Evolutionary conservation across 2,797 vertebrate species (phyloP).

Genomic region (Tiaroga cobitis): DNA sequence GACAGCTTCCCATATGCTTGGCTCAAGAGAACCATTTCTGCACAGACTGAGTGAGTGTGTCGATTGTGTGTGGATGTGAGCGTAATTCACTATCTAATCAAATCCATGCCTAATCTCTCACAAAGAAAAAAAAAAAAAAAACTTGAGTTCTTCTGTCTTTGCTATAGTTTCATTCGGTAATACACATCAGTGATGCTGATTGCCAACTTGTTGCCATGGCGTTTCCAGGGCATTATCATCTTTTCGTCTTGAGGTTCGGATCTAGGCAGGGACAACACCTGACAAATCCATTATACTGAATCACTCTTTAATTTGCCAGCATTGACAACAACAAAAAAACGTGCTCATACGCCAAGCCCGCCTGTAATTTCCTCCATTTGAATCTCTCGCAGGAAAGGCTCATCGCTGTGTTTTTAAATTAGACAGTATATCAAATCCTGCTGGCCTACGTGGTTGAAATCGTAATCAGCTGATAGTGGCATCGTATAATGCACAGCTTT

Average conservation of each 20-base stretch:
- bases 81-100: conserved; percentile 30
- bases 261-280: conserved; percentile 37
- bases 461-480: conserved; percentile 24
- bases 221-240: conserved; percentile 28
- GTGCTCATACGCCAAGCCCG: neutral
- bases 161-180: conserved; percentile 23
- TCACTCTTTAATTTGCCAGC: conserved; percentile 36
- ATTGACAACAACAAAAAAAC: conserved; percentile 11
- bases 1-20: conserved; percentile 61
- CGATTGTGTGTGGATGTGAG: neutral
- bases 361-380: conserved; percentile 42
- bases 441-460: conserved; percentile 31
- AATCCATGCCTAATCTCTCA: conserved; percentile 39
- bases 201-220: conserved; percentile 2
- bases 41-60: neutral
- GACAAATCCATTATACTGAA: conserved; percentile 39
- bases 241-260: conserved; percentile 12
- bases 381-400: conserved; percentile 31
- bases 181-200: neutral
- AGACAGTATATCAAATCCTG: conserved; percentile 41
- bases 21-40: conserved; percentile 54
- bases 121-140: neutral
- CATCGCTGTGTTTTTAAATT: conserved; percentile 42
- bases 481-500: neutral
- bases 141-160: neutral